These are phyloP conservation scores for Leptobrachium ailaonicum DNA, from an alignment of 2,113 vertebrate species.

Conservation along the genomic window DNA sequence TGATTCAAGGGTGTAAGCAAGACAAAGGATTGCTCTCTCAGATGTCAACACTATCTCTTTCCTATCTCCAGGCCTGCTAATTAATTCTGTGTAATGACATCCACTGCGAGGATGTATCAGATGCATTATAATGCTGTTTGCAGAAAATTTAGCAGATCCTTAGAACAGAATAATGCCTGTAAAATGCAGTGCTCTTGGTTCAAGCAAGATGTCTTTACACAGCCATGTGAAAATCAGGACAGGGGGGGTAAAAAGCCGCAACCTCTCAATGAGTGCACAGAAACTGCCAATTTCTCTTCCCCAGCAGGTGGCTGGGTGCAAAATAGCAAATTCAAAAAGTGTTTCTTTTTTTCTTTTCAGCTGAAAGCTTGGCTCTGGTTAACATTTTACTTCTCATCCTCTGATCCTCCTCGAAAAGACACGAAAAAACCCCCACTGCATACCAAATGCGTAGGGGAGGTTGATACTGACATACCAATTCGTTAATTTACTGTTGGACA, in stretches of 20 bases:
- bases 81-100: constrained; percentile 39
- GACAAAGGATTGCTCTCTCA: constrained; percentile 27
- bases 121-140: constrained; percentile 34
- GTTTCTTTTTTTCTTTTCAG: constrained; percentile 48
- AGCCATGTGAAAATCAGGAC: constrained; percentile 49
- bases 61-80: constrained; percentile 29
- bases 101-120: constrained; percentile 21
- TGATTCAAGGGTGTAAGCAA: constrained; percentile 23
- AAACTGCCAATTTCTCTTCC: constrained; percentile 49
- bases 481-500: constrained; percentile 8
- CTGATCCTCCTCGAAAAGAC: constrained; percentile 41
- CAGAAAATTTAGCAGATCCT: constrained; percentile 41
- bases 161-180: constrained; percentile 28
- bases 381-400: constrained; percentile 49
- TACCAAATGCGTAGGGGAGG: constrained; percentile 20
- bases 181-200: constrained; percentile 41
- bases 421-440: constrained; percentile 36
- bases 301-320: constrained; percentile 50
- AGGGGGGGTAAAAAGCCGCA: constrained; percentile 40
- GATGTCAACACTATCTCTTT: constrained; percentile 28
- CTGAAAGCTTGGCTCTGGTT: constrained; percentile 50
- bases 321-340: constrained; percentile 50
- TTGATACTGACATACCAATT: constrained; percentile 39
- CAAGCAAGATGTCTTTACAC: constrained; percentile 27
- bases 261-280: constrained; percentile 42